Conservation (phyloP, 2,888 invertebrate genomes). For the Meandrusa payeni region DNA sequence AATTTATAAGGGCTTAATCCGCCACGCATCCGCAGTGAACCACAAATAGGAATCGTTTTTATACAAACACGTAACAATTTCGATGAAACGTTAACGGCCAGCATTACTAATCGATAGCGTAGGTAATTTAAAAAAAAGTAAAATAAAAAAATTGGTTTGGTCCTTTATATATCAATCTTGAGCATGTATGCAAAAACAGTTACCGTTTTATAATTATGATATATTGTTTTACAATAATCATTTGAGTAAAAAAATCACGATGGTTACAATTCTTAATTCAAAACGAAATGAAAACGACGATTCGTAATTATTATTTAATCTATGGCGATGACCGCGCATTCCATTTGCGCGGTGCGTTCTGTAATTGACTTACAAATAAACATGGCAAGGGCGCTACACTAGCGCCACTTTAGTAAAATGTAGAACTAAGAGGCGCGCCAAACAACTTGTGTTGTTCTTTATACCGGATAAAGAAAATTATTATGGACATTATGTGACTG, state of each 20-base stretch:
- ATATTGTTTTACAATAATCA: slow-evolving; percentile 2
- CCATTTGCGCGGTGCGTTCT: slow-evolving; percentile 30
- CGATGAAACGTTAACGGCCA: too few species aligned
- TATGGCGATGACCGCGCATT: slow-evolving; percentile 24
- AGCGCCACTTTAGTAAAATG: slow-evolving; percentile 21
- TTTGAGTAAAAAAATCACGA: slow-evolving; percentile 10
- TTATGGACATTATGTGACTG: too few species aligned
- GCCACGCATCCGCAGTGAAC: too few species aligned
- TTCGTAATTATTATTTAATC: slow-evolving; percentile 25
- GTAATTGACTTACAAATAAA: slow-evolving; percentile 42
- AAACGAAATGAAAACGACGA: slow-evolving; percentile 22
- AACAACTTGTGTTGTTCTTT: too few species aligned
- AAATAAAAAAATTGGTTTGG: too few species aligned
- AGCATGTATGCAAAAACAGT: not conserved
- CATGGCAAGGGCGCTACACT: slow-evolving; percentile 31
- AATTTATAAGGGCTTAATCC: too few species aligned
- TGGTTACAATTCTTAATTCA: slow-evolving; percentile 10
- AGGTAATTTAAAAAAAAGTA: too few species aligned
- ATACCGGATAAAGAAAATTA: too few species aligned
- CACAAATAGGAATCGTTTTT: too few species aligned
- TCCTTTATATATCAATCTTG: too few species aligned
- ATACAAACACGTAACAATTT: too few species aligned
- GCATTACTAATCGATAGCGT: too few species aligned
- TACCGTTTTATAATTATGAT: slow-evolving; percentile 10
- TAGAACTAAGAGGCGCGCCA: not conserved